These are phyloP conservation scores for Cerceris rybyensis DNA, from an alignment of 2,888 invertebrate species.

Conservation along the genomic window DNA sequence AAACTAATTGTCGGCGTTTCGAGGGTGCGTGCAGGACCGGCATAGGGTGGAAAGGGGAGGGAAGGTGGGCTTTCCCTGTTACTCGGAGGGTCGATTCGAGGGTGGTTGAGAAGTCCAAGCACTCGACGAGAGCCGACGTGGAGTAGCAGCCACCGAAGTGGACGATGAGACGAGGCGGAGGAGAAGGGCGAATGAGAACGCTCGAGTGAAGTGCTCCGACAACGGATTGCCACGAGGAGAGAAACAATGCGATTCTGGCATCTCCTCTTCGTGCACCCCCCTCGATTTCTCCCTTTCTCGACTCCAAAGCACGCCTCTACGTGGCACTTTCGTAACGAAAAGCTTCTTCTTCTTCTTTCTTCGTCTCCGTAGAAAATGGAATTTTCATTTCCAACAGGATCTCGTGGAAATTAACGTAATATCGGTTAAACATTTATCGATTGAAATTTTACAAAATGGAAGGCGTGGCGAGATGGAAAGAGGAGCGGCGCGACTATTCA, in stretches of 20 bases:
- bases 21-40: conserved; percentile 56
- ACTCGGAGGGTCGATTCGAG: conserved; percentile 66
- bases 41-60: no score
- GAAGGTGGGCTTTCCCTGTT: conserved; percentile 50
- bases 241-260: conserved; percentile 74
- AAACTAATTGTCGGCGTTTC: conserved; percentile 76
- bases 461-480: no score
- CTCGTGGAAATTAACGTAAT: no score
- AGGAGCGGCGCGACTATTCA: neutral
- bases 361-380: no score
- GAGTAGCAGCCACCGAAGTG: conserved; percentile 60
- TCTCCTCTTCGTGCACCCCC: conserved; percentile 22
- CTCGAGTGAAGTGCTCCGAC: conserved; percentile 79
- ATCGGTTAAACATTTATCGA: no score
- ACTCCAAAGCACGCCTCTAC: conserved; percentile 27
- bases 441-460: no score
- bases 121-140: conserved; percentile 70
- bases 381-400: no score
- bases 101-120: conserved; percentile 75
- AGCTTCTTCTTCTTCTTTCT: neutral
- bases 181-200: conserved; percentile 73
- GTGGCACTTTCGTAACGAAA: conserved; percentile 7
- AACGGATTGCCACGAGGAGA: conserved; percentile 78
- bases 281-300: conserved; percentile 23
- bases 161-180: conserved; percentile 62